Evolutionary conservation across 2,888 invertebrate genomes (phyloP).

Genomic region (Epinotia bilunana): DNA sequence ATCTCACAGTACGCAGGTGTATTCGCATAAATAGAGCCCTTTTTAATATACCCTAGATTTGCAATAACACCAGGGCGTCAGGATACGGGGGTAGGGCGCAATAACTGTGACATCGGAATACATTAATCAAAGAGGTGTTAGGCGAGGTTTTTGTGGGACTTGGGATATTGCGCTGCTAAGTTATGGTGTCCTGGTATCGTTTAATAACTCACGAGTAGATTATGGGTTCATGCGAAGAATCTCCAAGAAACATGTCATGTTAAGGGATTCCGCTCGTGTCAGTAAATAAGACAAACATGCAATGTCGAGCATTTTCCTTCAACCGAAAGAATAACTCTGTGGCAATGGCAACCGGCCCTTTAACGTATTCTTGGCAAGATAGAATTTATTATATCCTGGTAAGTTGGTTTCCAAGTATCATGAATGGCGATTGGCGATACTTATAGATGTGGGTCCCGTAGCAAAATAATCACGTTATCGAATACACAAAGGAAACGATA

Average conservation of each 20-base stretch:
- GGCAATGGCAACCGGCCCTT: too few relatives aligned
- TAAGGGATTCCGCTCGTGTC: not conserved
- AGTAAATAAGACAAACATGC: not conserved
- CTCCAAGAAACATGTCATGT: slow-evolving; percentile 12
- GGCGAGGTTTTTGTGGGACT: slow-evolving; percentile 60
- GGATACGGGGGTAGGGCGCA: slow-evolving; percentile 69
- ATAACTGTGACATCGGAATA: slow-evolving; percentile 79
- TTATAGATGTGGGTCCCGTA: not conserved
- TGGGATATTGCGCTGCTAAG: slow-evolving; percentile 76
- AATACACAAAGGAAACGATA: not conserved
- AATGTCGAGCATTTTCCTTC: not conserved
- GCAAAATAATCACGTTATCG: not conserved
- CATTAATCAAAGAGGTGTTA: slow-evolving; percentile 77
- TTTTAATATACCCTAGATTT: slow-evolving; percentile 84
- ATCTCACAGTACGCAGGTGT: slow-evolving; percentile 65
- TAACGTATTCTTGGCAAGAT: too few relatives aligned
- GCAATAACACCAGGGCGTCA: slow-evolving; percentile 71
- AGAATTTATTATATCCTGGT: too few relatives aligned
- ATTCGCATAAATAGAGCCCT: slow-evolving; percentile 75
- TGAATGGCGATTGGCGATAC: too few relatives aligned
- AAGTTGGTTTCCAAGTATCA: too few relatives aligned
- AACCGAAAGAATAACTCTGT: too few relatives aligned
- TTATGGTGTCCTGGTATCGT: slow-evolving; percentile 69
- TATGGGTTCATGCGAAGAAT: slow-evolving; percentile 50
- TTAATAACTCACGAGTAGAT: slow-evolving; percentile 60